These are phyloP conservation scores for Macrosoma leucophasiata DNA, from an alignment of 2,888 invertebrate genomes.

Conservation along the genomic window DNA sequence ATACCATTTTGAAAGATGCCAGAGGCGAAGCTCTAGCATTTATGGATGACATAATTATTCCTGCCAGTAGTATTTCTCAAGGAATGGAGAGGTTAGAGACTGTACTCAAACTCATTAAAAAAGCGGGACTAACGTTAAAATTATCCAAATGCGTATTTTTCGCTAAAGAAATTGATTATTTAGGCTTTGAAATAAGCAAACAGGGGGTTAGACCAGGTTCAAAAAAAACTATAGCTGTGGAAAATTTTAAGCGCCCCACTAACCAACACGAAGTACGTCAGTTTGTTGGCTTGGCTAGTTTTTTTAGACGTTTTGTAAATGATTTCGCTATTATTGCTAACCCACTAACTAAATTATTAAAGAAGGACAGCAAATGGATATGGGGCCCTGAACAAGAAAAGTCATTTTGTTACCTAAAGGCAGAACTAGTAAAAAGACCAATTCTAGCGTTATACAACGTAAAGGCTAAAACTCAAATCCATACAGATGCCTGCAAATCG, in stretches of 20 bases:
- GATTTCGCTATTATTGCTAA: slow-evolving; percentile 22
- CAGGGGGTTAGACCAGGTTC: slow-evolving; percentile 18
- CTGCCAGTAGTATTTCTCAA: slow-evolving; percentile 12
- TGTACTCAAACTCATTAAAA: slow-evolving; percentile 12
- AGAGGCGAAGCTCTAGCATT: slow-evolving; percentile 14
- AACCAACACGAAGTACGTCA: slow-evolving; percentile 24
- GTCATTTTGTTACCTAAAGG: slow-evolving; percentile 6
- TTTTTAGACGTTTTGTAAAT: slow-evolving; percentile 24
- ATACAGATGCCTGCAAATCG: slow-evolving; percentile 8
- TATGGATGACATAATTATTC: slow-evolving; percentile 19
- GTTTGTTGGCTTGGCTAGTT: slow-evolving; percentile 25
- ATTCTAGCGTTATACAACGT: slow-evolving; percentile 5
- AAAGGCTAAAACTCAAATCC: slow-evolving; percentile 2
- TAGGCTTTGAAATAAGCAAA: slow-evolving; percentile 24
- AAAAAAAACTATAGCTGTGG: slow-evolving; percentile 17
- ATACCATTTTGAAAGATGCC: slow-evolving; percentile 10
- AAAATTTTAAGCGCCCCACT: slow-evolving; percentile 18
- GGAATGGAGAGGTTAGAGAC: slow-evolving; percentile 15
- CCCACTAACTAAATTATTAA: slow-evolving; percentile 20
- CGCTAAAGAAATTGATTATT: slow-evolving; percentile 18
- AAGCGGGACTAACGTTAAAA: slow-evolving; percentile 18
- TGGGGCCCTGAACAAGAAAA: slow-evolving; percentile 13
- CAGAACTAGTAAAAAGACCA: slow-evolving; percentile 5
- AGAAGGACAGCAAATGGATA: slow-evolving; percentile 16
- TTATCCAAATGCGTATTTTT: slow-evolving; percentile 22